A percentile compares a stretch with the other conserved stretches of the same genome.
phyloP scores from a whole-genome alignment of 1,140 invertebrate genomes.

The Drosophila saltans region DNA sequence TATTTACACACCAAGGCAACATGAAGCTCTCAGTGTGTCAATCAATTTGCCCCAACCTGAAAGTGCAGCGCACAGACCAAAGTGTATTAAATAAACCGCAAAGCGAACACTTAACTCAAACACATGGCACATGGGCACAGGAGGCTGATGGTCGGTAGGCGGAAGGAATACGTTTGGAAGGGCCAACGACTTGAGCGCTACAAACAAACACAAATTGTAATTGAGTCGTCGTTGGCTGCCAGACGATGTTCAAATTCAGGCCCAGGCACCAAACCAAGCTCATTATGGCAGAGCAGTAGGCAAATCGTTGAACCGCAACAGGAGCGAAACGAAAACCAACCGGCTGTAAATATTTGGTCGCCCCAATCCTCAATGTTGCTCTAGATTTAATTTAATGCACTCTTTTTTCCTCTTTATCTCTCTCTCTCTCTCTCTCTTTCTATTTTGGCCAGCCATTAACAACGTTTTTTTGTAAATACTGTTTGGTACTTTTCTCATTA shows the following conservation, averaged over 20 bases:
- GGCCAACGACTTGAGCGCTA: constrained; percentile 48
- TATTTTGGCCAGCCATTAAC: constrained; percentile 23
- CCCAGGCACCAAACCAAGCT: constrained; percentile 30
- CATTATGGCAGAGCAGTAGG: constrained; percentile 48
- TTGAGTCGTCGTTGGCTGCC: constrained; percentile 53
- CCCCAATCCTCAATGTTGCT: constrained; percentile 21
- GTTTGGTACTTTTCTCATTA: constrained; percentile 26
- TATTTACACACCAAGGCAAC: constrained; percentile 65
- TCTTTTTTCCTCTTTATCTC: constrained; percentile 3
- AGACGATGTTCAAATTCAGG: neutral
- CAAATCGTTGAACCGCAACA: constrained; percentile 48
- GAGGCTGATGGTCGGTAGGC: neutral
- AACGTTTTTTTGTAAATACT: constrained; percentile 52
- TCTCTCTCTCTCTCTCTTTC: neutral
- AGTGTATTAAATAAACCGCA: constrained; percentile 79
- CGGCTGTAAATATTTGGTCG: constrained; percentile 59
- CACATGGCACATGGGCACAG: constrained; percentile 33
- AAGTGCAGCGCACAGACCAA: constrained; percentile 59
- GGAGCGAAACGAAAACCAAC: constrained; percentile 43
- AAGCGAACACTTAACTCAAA: constrained; percentile 70
- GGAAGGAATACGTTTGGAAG: constrained; percentile 31
- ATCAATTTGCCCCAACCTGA: constrained; percentile 44
- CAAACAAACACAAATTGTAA: constrained; percentile 65
- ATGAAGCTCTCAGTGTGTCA: constrained; percentile 57
- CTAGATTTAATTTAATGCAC: constrained; percentile 18